These are phyloP conservation scores for Butorides virescens DNA, from an alignment of 2,113 vertebrate genomes.

Conservation along the genomic window DNA sequence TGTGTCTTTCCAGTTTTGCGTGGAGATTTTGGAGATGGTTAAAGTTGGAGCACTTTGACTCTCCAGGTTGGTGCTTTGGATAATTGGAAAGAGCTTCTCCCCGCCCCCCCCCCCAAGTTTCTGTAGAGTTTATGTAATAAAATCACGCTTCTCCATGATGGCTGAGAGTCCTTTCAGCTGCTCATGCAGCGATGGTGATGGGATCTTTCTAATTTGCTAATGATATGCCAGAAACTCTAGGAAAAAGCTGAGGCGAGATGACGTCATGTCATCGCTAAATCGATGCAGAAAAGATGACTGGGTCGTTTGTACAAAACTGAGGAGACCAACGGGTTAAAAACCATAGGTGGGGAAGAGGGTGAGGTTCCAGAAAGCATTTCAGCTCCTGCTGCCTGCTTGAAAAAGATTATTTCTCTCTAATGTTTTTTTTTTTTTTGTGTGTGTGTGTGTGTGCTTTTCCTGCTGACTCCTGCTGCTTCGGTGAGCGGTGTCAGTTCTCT, in stretches of 20 bases:
- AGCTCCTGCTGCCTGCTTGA: slow-evolving; percentile 7
- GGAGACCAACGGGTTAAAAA: not conserved
- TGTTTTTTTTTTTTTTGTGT: slow-evolving; percentile 46
- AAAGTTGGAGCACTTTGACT: not conserved
- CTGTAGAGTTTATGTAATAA: not conserved
- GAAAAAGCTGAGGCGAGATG: not conserved
- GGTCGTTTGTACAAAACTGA: not conserved
- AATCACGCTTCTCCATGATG: not conserved
- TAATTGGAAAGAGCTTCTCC: not conserved
- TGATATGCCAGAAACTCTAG: not conserved
- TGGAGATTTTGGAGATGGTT: not conserved
- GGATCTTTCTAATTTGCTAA: not conserved
- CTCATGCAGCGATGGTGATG: not conserved
- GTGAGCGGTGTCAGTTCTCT: slow-evolving; percentile 62
- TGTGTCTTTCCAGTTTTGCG: not conserved
- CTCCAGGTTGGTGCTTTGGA: not conserved
- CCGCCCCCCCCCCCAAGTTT: not conserved
- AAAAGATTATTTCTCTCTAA: slow-evolving; percentile 48
- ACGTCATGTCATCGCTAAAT: not conserved
- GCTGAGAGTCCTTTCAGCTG: not conserved
- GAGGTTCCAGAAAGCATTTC: slow-evolving; percentile 18
- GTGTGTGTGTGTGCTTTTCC: slow-evolving; percentile 62
- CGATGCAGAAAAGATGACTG: not conserved
- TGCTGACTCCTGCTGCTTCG: slow-evolving; percentile 70
- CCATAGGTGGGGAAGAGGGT: slow-evolving; percentile 8